Base-by-base conservation (phyloP, 2,888 invertebrate species). In the Xestia xanthographa region DNA sequence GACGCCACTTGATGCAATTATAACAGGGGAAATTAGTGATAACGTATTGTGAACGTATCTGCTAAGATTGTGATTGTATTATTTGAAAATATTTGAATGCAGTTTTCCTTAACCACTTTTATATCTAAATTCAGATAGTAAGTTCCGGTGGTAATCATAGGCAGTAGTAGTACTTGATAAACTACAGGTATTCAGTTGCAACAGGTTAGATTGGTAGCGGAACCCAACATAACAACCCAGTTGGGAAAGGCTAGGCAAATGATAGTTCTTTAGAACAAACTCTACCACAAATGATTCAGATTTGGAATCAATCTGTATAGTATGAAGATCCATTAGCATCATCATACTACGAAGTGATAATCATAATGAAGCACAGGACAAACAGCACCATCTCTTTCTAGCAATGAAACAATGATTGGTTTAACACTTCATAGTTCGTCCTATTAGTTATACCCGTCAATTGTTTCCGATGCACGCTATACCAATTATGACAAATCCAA, bases 401-500 rank as follows among this genome's bases (percentile, higher is more conserved):
- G 1, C 72, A 8, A 50, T 14, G 4, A 22, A 53, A 43, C 38
- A 74, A 43, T 48, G 8, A 34, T 43, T 43, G 2, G 2, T 38
- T 34, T 17, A 73, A 45, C 41, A 62, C 4, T 22, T 43, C 6
- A 43, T 53, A 38, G 26, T 38, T 17, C 22, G 22, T 38, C 22
- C 22, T 38, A 8, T 62, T 22, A 34, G 22, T 56, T 45, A 14
- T 0, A 56, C 1, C 38, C 17, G 29, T 50, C 50, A 11, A 50
- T 58, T 71, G 20, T 45, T 53, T 17, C 14, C 53, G 53, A 38
- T 26, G 62, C 77, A 78, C 65, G 78, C 58, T 53, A 78, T 29
- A 50, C 50, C 20, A 38, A 78, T 78, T 80, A 78, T 78, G 74
- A 74, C 34, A 80, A 29, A 48, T 34, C 12, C 29, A 73, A 80